These are phyloP conservation scores for Saguinus imperator DNA, from an alignment of 2,113 vertebrate species.

Conservation along the genomic window DNA sequence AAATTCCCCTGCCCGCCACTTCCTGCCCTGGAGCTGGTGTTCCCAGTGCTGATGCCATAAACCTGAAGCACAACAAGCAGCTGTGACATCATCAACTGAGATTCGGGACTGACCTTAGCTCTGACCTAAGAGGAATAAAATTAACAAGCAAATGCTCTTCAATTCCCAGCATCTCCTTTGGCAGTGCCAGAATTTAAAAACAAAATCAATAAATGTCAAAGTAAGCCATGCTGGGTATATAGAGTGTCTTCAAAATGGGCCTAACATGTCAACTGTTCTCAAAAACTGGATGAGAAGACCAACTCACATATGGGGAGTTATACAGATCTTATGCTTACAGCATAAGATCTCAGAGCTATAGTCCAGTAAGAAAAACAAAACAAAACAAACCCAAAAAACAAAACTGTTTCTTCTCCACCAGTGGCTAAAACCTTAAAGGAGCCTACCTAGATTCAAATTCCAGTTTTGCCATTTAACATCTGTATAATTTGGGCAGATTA, in stretches of 20 bases:
- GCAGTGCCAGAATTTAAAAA: constrained; percentile 6
- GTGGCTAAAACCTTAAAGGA: neutral
- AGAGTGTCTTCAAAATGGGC: neutral
- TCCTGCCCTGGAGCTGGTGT: constrained; percentile 43
- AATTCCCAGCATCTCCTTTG: neutral
- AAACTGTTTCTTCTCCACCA: too few species aligned
- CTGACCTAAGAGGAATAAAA: constrained; percentile 56
- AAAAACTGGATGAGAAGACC: neutral
- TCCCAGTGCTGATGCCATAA: neutral
- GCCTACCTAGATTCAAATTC: neutral
- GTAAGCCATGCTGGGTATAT: neutral
- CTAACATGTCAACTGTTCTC: neutral
- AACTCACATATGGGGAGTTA: too few species aligned
- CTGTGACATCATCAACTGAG: constrained; percentile 63
- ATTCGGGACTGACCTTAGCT: neutral
- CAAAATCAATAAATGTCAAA: neutral
- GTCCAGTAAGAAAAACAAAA: too few species aligned
- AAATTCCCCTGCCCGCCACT: constrained; percentile 50
- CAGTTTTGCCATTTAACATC: neutral
- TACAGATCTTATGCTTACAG: too few species aligned
- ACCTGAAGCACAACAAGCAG: constrained; percentile 44
- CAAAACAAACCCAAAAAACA: too few species aligned
- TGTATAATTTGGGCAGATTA: neutral
- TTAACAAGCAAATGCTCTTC: neutral
- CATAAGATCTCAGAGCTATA: too few species aligned